Evolutionary conservation across 2,888 invertebrate genomes (phyloP).

Genomic region (Halictus ligatus): DNA sequence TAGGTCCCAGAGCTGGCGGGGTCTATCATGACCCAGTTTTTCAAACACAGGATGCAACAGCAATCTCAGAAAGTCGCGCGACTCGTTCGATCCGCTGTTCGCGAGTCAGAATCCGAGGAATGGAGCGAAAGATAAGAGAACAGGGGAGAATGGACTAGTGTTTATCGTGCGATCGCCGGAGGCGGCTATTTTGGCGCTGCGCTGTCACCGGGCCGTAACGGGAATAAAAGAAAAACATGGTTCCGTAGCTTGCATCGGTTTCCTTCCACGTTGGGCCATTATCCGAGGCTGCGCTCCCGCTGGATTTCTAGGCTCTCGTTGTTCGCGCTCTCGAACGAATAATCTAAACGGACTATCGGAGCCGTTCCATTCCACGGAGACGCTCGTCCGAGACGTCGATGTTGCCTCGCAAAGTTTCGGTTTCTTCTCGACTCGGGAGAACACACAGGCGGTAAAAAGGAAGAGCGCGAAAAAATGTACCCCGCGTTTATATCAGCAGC

Average conservation of each 20-base stretch:
- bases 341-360: constrained; percentile 47
- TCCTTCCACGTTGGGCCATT: constrained; percentile 51
- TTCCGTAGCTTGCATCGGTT: constrained; percentile 55
- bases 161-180: constrained; percentile 75
- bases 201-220: constrained; percentile 67
- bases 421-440: not conserved
- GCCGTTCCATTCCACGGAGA: constrained; percentile 18
- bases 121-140: constrained; percentile 20
- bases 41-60: not conserved
- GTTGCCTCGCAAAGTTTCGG: constrained; percentile 4
- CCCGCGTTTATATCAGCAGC: not conserved
- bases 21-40: not conserved
- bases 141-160: constrained; percentile 66
- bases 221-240: constrained; percentile 72
- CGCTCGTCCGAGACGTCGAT: constrained; percentile 2
- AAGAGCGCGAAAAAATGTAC: not conserved
- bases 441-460: not conserved
- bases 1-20: not conserved
- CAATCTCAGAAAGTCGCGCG: not conserved
- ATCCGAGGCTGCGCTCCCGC: constrained; percentile 46
- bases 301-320: constrained; percentile 50
- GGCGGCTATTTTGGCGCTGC: constrained; percentile 73
- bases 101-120: constrained; percentile 11
- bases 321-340: constrained; percentile 49
- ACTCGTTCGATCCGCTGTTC: constrained; percentile 21